phyloP scores from a whole-genome alignment of 1,140 invertebrate species.

The Cheumatopsyche charites region DNA sequence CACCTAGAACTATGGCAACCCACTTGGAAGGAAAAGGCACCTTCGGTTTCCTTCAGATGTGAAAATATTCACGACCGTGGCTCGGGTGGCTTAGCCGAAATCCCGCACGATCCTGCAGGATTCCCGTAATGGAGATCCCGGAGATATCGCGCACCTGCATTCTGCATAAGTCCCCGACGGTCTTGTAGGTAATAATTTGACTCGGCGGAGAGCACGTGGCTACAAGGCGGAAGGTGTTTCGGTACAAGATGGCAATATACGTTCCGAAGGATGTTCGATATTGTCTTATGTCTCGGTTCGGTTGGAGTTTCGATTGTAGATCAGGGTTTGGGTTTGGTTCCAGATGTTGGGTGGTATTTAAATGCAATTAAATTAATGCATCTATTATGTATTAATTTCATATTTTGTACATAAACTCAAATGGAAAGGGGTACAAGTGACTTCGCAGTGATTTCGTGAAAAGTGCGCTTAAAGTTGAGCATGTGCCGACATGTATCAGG shows the following conservation, averaged over 20 bases:
- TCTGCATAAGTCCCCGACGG: constrained; percentile 42
- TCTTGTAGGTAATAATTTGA: constrained; percentile 47
- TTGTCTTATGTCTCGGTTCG: constrained; percentile 7
- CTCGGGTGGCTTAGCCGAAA: constrained; percentile 41
- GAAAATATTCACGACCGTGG: constrained; percentile 42
- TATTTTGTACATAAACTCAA: no score
- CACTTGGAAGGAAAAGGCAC: no score
- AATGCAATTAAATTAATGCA: no score
- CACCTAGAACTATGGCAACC: constrained; percentile 30
- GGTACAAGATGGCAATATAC: constrained; percentile 10
- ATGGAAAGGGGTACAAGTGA: no score
- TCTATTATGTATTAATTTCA: no score
- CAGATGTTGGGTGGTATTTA: no score
- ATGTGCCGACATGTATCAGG: no score
- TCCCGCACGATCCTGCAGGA: constrained; percentile 37
- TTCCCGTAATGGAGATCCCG: constrained; percentile 41
- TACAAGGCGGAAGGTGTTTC: constrained; percentile 35
- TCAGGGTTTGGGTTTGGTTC: no score
- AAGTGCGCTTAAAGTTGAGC: no score
- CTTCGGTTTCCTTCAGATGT: background rate
- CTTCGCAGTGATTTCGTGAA: no score
- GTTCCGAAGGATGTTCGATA: background rate
- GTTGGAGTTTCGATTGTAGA: no score
- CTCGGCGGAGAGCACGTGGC: constrained; percentile 41
- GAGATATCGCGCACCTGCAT: constrained; percentile 35